phyloP scores from a whole-genome alignment of 2,888 invertebrate species.

The Xylocampa areola region DNA sequence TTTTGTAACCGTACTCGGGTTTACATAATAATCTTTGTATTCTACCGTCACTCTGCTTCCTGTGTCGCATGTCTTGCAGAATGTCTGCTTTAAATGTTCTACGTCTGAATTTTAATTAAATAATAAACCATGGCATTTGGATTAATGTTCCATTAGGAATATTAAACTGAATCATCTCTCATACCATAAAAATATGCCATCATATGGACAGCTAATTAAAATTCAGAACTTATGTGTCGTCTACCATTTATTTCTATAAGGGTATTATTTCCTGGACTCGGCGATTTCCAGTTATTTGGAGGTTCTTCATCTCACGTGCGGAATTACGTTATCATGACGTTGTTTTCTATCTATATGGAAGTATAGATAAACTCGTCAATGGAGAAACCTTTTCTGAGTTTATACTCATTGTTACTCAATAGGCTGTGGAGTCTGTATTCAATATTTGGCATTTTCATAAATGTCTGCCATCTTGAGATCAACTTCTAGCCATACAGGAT shows the following conservation, averaged over 20 bases:
- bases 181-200: conserved; percentile 1
- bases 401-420: background rate
- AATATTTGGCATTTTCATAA: background rate
- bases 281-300: background rate
- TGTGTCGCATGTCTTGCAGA: conserved; percentile 66
- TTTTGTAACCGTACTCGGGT: background rate
- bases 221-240: conserved; percentile 40
- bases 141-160: background rate
- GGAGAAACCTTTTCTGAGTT: background rate
- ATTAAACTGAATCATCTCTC: background rate
- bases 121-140: background rate
- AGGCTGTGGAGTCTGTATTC: background rate
- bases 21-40: background rate
- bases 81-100: conserved; percentile 65
- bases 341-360: conserved; percentile 15
- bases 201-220: conserved; percentile 33
- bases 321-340: conserved; percentile 15
- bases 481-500: background rate
- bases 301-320: conserved; percentile 1
- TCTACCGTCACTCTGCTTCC: conserved; percentile 49
- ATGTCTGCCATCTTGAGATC: background rate
- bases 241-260: background rate
- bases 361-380: conserved; percentile 4
- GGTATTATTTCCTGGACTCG: background rate
- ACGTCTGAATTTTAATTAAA: conserved; percentile 48